Conservation (phyloP, 2,113 vertebrate species). For the Scytalopus superciliaris region DNA sequence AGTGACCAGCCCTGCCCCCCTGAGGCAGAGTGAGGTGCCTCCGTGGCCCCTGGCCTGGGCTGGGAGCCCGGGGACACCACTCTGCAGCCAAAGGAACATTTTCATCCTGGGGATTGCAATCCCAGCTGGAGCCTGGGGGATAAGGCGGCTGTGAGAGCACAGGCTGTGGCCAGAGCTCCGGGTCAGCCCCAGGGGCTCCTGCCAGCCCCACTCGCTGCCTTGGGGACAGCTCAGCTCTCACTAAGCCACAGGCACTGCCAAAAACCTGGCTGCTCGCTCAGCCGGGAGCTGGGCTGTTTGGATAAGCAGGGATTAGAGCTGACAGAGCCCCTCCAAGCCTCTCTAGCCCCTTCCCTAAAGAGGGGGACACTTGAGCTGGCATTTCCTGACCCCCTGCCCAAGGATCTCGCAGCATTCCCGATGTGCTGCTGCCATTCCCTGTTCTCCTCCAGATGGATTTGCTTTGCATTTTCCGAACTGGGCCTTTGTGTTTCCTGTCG, state of each 20-base stretch:
- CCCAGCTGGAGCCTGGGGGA: not conserved
- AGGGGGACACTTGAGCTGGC: not conserved
- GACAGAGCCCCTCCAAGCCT: not conserved
- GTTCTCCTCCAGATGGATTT: slow-evolving; percentile 22
- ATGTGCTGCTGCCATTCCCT: not conserved
- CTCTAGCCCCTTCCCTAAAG: not conserved
- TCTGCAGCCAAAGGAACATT: rapidly evolving
- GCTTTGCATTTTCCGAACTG: not conserved
- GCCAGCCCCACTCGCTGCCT: not conserved
- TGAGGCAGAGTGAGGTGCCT: not conserved
- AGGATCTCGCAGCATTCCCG: rapidly evolving
- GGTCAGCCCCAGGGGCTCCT: not conserved
- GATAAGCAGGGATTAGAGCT: not conserved
- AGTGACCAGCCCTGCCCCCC: not conserved
- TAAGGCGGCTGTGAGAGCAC: not conserved
- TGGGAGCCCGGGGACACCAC: rapidly evolving
- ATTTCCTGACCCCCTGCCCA: not conserved
- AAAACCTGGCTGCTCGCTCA: not conserved
- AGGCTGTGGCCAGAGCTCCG: not conserved
- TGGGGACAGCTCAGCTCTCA: rapidly evolving
- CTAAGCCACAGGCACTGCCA: not conserved
- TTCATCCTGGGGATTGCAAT: not conserved
- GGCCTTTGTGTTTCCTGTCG: slow-evolving; percentile 19
- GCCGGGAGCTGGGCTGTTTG: not conserved
- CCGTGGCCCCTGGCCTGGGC: not conserved